Percentiles rank a stretch among this genome's conserved stretches.
Evolutionary conservation across 2,888 invertebrate genomes (phyloP).

Genomic region (Ennomos fuscantarius): DNA sequence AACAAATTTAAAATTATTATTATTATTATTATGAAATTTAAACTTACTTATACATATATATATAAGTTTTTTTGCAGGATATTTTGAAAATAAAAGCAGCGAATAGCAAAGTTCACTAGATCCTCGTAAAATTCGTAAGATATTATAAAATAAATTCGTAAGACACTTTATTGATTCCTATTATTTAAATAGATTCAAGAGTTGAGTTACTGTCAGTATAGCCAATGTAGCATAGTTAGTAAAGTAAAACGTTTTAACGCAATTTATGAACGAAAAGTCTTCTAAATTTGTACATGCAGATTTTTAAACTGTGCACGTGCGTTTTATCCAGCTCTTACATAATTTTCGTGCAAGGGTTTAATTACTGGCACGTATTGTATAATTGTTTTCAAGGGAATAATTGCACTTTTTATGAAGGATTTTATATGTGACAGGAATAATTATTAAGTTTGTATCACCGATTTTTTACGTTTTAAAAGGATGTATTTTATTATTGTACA

Average conservation of each 20-base stretch:
- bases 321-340: conserved; percentile 1
- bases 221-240: conserved; percentile 1
- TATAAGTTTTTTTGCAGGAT: too few species aligned
- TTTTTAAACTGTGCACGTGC: conserved; percentile 17
- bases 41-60: too few species aligned
- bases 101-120: too few species aligned
- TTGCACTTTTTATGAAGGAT: background rate
- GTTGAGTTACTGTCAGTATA: background rate
- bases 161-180: too few species aligned
- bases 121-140: too few species aligned
- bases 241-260: conserved; percentile 6
- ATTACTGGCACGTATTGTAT: conserved; percentile 10
- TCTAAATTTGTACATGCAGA: conserved; percentile 9
- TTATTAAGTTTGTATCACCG: background rate
- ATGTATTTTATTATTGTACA: too few species aligned
- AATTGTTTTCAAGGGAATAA: conserved; percentile 1
- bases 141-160: too few species aligned
- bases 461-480: too few species aligned
- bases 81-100: too few species aligned
- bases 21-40: too few species aligned
- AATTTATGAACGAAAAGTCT: conserved; percentile 4
- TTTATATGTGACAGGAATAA: background rate
- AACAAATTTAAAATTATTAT: too few species aligned
- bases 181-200: too few species aligned
- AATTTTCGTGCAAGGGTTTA: conserved; percentile 9